phyloP scores from a whole-genome alignment of 1,140 invertebrate species.

The Cherax destructor region DNA sequence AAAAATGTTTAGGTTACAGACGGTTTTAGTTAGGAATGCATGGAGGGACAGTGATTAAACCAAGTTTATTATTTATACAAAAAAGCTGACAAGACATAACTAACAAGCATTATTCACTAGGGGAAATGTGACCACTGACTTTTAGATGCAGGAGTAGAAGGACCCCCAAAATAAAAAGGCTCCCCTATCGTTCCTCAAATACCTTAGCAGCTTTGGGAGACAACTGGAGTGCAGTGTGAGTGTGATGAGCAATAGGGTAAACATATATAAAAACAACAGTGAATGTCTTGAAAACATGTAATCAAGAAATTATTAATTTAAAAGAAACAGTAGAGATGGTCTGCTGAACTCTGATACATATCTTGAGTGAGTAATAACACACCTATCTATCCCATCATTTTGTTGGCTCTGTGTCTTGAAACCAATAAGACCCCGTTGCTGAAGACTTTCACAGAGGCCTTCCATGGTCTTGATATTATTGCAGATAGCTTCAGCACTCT shows the following conservation, averaged over 20 bases:
- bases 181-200: neutral
- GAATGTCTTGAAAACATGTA: neutral
- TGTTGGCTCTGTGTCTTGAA: conserved; percentile 79
- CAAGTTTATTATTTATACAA: too few relatives aligned
- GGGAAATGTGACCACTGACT: neutral
- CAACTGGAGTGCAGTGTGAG: conserved; percentile 84
- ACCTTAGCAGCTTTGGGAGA: conserved; percentile 67
- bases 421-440: conserved; percentile 83
- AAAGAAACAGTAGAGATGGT: neutral
- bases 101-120: neutral
- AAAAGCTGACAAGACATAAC: too few relatives aligned
- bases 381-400: conserved; percentile 40
- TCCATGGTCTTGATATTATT: conserved; percentile 82
- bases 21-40: too few relatives aligned
- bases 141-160: neutral
- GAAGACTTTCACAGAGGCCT: conserved; percentile 82
- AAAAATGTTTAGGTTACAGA: too few relatives aligned
- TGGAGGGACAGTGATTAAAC: too few relatives aligned
- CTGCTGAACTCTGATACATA: too few relatives aligned
- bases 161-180: neutral
- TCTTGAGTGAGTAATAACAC: conserved; percentile 5
- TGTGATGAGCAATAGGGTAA: conserved; percentile 81
- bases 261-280: too few relatives aligned
- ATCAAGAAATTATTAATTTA: neutral
- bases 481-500: conserved; percentile 85